phyloP scores from a whole-genome alignment of 2,888 invertebrate species.

The Drosophila melanosoma region DNA sequence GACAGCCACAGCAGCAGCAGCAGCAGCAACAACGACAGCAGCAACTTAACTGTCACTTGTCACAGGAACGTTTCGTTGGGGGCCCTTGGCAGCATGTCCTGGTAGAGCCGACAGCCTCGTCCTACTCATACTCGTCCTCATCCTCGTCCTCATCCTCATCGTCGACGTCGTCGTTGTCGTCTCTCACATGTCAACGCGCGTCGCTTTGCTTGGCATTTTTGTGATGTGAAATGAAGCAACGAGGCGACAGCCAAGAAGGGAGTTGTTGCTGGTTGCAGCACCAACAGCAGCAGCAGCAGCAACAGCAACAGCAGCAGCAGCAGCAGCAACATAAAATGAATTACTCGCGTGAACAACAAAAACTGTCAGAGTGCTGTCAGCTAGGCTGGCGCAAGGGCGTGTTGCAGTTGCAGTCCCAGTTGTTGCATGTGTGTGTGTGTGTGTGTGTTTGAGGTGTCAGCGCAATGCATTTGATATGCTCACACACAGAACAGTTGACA shows the following conservation, averaged over 20 bases:
- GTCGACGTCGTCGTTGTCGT: conserved; percentile 51
- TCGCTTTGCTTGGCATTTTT: conserved; percentile 81
- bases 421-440: conserved; percentile 34
- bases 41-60: conserved; percentile 84
- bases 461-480: conserved; percentile 80
- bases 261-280: conserved; percentile 49
- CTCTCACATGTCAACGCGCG: conserved; percentile 84
- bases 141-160: conserved; percentile 16
- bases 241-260: conserved; percentile 80
- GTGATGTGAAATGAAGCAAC: conserved; percentile 81
- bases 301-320: conserved; percentile 40
- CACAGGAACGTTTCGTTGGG: conserved; percentile 74
- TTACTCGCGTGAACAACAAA: conserved; percentile 84
- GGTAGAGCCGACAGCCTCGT: conserved; percentile 43
- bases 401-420: conserved; percentile 27
- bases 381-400: conserved; percentile 57
- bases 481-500: conserved; percentile 70
- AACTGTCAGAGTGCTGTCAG: conserved; percentile 84
- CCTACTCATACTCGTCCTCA: neutral
- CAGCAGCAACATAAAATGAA: conserved; percentile 82
- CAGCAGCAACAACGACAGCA: conserved; percentile 49
- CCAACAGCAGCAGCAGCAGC: conserved; percentile 27
- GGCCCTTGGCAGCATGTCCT: conserved; percentile 67
- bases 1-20: conserved; percentile 26
- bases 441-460: conserved; percentile 77